A percentile compares a stretch with the other conserved stretches of the same genome.
Evolutionary conservation across 2,113 vertebrate genomes (phyloP).

Genomic region (Raphicerus campestris): DNA sequence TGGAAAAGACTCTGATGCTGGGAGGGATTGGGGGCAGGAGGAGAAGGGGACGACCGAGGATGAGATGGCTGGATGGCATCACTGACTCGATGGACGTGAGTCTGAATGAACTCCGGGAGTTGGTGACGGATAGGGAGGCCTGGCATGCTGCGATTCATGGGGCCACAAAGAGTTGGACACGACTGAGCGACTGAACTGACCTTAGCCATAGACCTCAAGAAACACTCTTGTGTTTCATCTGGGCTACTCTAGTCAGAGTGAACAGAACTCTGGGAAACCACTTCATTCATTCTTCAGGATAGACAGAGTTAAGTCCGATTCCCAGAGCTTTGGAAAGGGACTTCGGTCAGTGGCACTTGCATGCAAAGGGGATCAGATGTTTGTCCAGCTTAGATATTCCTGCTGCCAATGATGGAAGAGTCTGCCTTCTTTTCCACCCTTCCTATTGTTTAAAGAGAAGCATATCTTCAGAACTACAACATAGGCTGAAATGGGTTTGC

Average conservation of each 20-base stretch:
- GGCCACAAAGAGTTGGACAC: rapidly evolving
- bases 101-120: too few species aligned
- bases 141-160: neutral
- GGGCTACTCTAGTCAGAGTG: neutral
- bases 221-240: neutral
- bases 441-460: neutral
- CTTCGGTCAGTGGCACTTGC: neutral
- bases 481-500: neutral
- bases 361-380: neutral
- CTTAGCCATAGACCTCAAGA: neutral
- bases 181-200: neutral
- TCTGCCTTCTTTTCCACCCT: neutral
- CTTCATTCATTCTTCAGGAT: neutral
- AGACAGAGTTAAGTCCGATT: neutral
- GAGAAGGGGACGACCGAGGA: too few species aligned
- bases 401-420: neutral
- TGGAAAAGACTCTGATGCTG: too few species aligned
- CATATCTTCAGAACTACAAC: constrained; percentile 3
- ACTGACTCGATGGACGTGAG: too few species aligned
- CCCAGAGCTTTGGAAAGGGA: neutral
- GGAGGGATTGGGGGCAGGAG: too few species aligned
- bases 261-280: too few species aligned
- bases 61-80: too few species aligned
- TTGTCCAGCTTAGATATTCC: neutral
- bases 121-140: neutral